Evolutionary conservation across 35 echinoderm and acorn worm genomes (phyloP), one percentile per base, ranked within the genome.

Genomic region (Ophiothrix spiculata): DNA sequence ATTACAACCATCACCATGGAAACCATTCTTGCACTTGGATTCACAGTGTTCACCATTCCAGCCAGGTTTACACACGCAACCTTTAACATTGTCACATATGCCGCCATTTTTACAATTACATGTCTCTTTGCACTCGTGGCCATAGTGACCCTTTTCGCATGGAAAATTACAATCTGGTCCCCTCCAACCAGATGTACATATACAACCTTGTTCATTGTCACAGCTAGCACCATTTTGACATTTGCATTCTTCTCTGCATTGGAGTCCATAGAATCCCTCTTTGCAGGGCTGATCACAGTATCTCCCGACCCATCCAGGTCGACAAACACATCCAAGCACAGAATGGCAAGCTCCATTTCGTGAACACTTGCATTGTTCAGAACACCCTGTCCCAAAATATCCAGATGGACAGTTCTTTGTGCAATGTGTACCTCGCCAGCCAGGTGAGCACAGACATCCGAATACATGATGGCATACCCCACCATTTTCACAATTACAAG

Each of bases 381-480:
- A 77, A 73, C 96, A 99, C n/a, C 77, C 33, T 0, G 46, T 40
- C 37, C 96, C 96, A 37, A 84, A 99, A 25, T 60, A 86, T n/a
- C 82, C 90, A 64, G 38, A 11, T 23, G 76, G 46, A 64, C 96
- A 99, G 10, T 88, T 85, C 79, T 21, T 85, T 6, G 80, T 45
- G 74, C 96, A 99, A 34, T 31, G 28, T 0, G 28, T 25, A 64
- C 96, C 96, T 1, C 33, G 81, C 85, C 83, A 94, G 32, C 96
- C 96, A 21, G 86, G 80, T 31, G 60, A 36, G 79, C 96, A 99
- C 31, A 80, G n/a, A 90, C 96, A 99, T 14, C 96, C 96, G 32
- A 87, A 75, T 39, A 99, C 80, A 33, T 81, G 84, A 80, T 91
- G 81, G 83, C 94, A 97, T 32, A 78, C 38, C 40, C 82, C 94